Conservation (phyloP, 2,888 invertebrate species). For the Penaeus monodon region DNA sequence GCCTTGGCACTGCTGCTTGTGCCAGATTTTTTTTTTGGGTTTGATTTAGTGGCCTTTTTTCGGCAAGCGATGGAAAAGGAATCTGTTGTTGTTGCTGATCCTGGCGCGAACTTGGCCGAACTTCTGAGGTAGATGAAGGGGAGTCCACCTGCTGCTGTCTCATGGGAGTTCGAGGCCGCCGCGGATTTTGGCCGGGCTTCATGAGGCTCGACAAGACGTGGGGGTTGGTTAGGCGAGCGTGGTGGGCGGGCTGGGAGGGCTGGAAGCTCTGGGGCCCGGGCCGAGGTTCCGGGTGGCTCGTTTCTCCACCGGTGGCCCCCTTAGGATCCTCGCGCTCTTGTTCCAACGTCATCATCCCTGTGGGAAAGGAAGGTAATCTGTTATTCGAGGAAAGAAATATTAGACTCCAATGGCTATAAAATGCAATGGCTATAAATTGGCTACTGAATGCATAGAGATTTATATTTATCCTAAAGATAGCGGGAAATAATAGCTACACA, state of each 20-base stretch:
- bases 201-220: slow-evolving; percentile 32
- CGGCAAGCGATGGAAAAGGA: no score
- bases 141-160: slow-evolving; percentile 36
- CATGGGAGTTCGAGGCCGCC: slow-evolving; percentile 44
- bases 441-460: no score
- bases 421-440: no score
- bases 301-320: slow-evolving; percentile 46
- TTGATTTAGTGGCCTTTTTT: no score
- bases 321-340: slow-evolving; percentile 52
- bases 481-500: no score
- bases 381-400: no score
- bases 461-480: no score
- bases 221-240: slow-evolving; percentile 16
- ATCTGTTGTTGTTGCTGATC: background rate
- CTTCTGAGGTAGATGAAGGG: background rate
- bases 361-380: background rate
- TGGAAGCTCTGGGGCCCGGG: background rate
- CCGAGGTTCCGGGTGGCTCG: slow-evolving; percentile 15
- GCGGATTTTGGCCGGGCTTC: slow-evolving; percentile 29
- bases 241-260: slow-evolving; percentile 26
- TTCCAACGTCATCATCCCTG: slow-evolving; percentile 58
- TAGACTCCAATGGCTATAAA: no score
- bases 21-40: no score
- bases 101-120: background rate
- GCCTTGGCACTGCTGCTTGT: no score